phyloP scores from a whole-genome alignment of 2,888 invertebrate species.

The Arge pagana region DNA sequence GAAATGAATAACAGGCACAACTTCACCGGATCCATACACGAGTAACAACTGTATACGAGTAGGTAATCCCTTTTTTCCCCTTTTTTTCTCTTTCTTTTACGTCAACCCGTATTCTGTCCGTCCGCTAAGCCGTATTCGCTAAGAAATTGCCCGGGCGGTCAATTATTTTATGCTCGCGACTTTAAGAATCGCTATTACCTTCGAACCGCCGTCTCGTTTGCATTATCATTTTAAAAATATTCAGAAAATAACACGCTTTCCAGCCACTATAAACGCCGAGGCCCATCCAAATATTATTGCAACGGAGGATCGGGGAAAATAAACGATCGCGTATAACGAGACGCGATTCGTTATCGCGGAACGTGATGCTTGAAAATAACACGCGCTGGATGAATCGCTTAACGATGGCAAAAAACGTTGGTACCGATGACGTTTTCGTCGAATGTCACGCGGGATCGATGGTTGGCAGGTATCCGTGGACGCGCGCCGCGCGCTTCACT shows the following conservation, averaged over 20 bases:
- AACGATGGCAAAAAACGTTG: no score
- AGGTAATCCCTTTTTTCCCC: neutral
- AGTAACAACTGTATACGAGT: slow-evolving; percentile 8
- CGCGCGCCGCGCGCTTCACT: no score
- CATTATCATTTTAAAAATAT: slow-evolving; percentile 4
- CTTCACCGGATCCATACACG: slow-evolving; percentile 3
- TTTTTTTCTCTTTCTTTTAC: neutral
- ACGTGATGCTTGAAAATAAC: no score
- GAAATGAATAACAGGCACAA: slow-evolving; percentile 15
- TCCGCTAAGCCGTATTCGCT: slow-evolving; percentile 11
- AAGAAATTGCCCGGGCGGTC: slow-evolving; percentile 18
- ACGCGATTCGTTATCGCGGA: no score
- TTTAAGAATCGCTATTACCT: slow-evolving; percentile 1
- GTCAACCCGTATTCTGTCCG: slow-evolving; percentile 4
- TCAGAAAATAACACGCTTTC: neutral
- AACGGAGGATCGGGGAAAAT: no score
- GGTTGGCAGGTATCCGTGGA: no score
- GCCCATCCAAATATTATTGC: no score
- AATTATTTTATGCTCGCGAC: slow-evolving; percentile 14
- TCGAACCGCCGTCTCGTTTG: slow-evolving; percentile 5
- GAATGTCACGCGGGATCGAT: no score
- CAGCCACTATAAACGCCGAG: no score
- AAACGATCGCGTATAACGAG: no score
- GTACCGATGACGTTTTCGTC: no score
- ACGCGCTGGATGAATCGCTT: no score